Conservation (phyloP, 2,797 vertebrate genomes). For the Ataeniobius toweri region DNA sequence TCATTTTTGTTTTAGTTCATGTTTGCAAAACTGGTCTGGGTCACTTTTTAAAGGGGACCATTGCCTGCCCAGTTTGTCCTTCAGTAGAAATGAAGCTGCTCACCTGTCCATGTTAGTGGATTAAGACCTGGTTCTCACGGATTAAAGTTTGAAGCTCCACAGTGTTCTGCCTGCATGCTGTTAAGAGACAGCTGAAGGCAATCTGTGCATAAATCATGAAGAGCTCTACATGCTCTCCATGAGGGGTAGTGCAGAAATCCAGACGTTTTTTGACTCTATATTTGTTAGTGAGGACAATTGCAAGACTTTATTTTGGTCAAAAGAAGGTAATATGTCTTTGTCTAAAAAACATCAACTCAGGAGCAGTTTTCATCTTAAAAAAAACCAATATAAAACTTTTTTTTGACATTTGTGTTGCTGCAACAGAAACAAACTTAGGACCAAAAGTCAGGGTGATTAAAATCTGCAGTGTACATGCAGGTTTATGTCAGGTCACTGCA, state of each 20-base stretch:
- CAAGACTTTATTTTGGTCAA: not conserved
- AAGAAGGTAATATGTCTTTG: not conserved
- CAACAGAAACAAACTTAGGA: slow-evolving; percentile 25
- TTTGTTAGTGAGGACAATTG: not conserved
- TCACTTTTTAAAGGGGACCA: slow-evolving; percentile 35
- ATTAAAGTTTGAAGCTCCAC: slow-evolving; percentile 50
- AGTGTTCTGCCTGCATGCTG: slow-evolving; percentile 8
- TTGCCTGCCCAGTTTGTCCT: slow-evolving; percentile 39
- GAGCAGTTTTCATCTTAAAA: slow-evolving; percentile 31
- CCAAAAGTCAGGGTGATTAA: slow-evolving; percentile 1
- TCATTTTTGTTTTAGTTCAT: too few species aligned
- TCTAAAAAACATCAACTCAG: not conserved
- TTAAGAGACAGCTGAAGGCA: not conserved
- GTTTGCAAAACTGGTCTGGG: slow-evolving; percentile 12
- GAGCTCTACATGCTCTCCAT: not conserved
- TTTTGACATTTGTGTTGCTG: slow-evolving; percentile 34
- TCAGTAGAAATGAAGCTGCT: slow-evolving; percentile 37
- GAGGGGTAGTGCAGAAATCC: not conserved
- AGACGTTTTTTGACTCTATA: not conserved
- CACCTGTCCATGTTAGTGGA: slow-evolving; percentile 45
- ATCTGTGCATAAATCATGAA: not conserved
- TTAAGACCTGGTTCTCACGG: slow-evolving; percentile 55
- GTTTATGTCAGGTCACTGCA: slow-evolving; percentile 26
- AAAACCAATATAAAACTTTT: slow-evolving; percentile 62
- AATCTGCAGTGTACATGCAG: not conserved